Evolutionary conservation across 2,888 invertebrate genomes (phyloP).

Genomic region (Eledone cirrhosa): DNA sequence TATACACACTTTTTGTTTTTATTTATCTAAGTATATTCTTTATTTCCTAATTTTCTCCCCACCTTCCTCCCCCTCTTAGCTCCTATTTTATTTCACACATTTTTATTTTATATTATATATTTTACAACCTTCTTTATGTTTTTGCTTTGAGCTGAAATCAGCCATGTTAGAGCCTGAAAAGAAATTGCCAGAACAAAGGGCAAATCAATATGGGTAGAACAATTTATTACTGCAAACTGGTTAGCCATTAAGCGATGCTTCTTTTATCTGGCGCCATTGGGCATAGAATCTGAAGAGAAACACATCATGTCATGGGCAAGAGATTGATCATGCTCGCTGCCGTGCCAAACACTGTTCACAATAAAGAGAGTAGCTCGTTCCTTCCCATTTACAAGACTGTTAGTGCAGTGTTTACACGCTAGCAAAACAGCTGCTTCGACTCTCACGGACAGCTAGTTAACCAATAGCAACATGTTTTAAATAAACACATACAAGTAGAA

Average conservation of each 20-base stretch:
- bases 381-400: not conserved
- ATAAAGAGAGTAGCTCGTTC: not conserved
- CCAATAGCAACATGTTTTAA: slow-evolving; percentile 7
- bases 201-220: slow-evolving; percentile 23
- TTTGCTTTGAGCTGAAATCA: slow-evolving; percentile 21
- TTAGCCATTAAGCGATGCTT: slow-evolving; percentile 23
- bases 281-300: not conserved
- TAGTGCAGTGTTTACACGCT: not conserved
- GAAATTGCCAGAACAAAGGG: slow-evolving; percentile 19
- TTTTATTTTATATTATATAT: not conserved
- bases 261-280: slow-evolving; percentile 19
- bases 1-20: too few species aligned
- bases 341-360: slow-evolving; percentile 8
- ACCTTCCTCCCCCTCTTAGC: not conserved
- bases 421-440: slow-evolving; percentile 15
- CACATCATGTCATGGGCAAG: slow-evolving; percentile 3
- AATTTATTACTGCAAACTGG: slow-evolving; percentile 25
- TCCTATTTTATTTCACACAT: not conserved
- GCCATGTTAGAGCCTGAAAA: slow-evolving; percentile 25
- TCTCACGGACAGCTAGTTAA: slow-evolving; percentile 22
- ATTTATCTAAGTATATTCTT: too few species aligned
- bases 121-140: not conserved
- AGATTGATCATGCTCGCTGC: slow-evolving; percentile 16
- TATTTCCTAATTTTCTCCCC: too few species aligned
- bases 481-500: too few species aligned